A percentile compares a stretch with the other conserved stretches of the same genome.
These are phyloP conservation scores for Leiothrix lutea DNA, from an alignment of 2,113 vertebrate species.

Conservation along the genomic window DNA sequence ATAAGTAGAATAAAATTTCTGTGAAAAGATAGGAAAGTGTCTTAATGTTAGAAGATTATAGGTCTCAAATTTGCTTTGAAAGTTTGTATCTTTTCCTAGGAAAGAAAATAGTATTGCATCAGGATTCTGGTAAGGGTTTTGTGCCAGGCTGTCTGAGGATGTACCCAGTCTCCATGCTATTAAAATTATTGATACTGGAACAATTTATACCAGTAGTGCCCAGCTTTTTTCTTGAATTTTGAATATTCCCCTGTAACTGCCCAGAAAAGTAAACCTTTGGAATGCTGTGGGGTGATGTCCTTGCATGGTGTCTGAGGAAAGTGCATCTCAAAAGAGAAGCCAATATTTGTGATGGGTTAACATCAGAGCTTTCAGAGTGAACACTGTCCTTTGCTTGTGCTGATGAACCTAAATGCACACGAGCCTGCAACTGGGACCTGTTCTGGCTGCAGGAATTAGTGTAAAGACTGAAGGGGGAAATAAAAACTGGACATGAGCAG, in stretches of 20 bases:
- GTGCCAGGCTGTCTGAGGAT: neutral
- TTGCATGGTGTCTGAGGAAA: neutral
- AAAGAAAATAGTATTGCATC: neutral
- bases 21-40: neutral
- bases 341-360: neutral
- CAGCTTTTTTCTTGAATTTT: neutral
- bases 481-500: neutral
- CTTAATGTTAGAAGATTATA: neutral
- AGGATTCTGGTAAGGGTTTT: neutral
- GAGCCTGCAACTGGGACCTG: neutral
- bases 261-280: neutral
- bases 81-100: neutral
- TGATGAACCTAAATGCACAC: neutral
- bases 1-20: neutral
- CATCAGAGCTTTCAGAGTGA: neutral
- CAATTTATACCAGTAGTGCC: neutral
- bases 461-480: neutral
- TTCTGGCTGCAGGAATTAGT: neutral
- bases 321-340: neutral
- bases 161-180: neutral
- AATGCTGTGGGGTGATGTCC: neutral
- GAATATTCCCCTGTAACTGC: neutral
- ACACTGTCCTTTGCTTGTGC: neutral
- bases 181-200: neutral
- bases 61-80: neutral